phyloP scores from a whole-genome alignment of 1,140 invertebrate species.

The Zophobas morio region DNA sequence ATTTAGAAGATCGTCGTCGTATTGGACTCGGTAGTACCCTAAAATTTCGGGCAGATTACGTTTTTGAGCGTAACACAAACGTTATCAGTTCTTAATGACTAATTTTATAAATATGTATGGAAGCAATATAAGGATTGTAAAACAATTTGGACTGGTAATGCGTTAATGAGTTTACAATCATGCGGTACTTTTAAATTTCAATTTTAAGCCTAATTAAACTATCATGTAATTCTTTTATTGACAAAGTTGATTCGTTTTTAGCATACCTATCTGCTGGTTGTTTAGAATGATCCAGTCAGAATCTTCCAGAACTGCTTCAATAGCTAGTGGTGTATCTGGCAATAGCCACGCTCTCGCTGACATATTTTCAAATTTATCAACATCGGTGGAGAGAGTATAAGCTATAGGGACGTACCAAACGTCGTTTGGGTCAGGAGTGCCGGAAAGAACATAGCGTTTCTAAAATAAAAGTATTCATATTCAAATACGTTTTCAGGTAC shows the following conservation, averaged over 20 bases:
- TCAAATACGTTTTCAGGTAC: too few relatives aligned
- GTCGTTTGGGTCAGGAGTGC: conserved; percentile 9
- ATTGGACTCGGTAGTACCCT: conserved; percentile 55
- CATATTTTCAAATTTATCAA: conserved; percentile 70
- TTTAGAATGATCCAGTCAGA: conserved; percentile 80
- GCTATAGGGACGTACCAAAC: conserved; percentile 77
- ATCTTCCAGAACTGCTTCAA: conserved; percentile 53
- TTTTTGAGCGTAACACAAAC: too few relatives aligned
- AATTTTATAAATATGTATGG: background rate
- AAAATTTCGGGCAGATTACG: background rate
- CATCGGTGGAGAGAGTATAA: conserved; percentile 69
- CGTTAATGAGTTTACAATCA: too few relatives aligned
- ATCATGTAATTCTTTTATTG: too few relatives aligned
- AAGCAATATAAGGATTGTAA: too few relatives aligned
- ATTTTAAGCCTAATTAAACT: too few relatives aligned
- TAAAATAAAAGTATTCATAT: conserved; percentile 37
- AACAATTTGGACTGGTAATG: too few relatives aligned
- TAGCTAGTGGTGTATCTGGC: conserved; percentile 55
- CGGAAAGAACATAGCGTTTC: conserved; percentile 55
- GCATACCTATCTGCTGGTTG: conserved; percentile 75
- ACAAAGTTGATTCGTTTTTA: background rate
- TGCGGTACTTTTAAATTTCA: too few relatives aligned
- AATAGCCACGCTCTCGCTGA: conserved; percentile 69
- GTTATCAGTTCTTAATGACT: background rate
- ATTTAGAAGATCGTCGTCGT: conserved; percentile 50